Base-by-base conservation (phyloP, 1,140 invertebrate genomes). In the Camponotus floridanus region DNA sequence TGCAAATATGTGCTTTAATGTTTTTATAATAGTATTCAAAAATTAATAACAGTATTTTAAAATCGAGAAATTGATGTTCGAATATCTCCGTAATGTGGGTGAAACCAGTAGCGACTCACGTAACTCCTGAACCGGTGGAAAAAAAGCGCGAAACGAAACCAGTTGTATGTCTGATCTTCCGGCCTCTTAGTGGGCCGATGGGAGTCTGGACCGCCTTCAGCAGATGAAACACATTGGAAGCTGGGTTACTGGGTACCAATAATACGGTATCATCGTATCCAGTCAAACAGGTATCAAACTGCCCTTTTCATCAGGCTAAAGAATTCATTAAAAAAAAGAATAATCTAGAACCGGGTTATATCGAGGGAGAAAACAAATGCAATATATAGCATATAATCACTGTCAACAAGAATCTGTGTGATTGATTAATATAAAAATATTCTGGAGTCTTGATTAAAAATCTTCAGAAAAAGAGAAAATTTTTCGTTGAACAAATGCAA, bases 151-250 rank as follows among this genome's bases (percentile, higher is more conserved):
- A 89, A 87, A 87, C 74, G 74, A 65, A 91, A 93, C 89, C 91
- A 83, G 91, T 87, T 92, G 87, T 45, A 36, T 79, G 88, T 89
- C 80, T 89, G 78, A 87, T 91, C 89, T 91, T 80, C 86, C 67
- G 68, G 79, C 48, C 74, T 86, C 87, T 92, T 48, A 91, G 90
- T 92, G 86, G 89, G 89, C 87, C 88, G 87, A 88, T 79, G 62
- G 64, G 26, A 57, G 31, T 4, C 21, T 8, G 26, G 39, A 76
- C 33, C 57, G 8, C 18, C 31, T 9, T 39, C 26, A 51, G 55
- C 78, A 73, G 64, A 80, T 80, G 88, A 86, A 86, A 84, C 84
- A 42, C 39, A 86, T 86, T 89, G 81, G 76, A 81, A 92, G 88
- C 86, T 90, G 87, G 86, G 86, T 88, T 90, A 90, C 85, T 62